These are phyloP conservation scores for Eurosta solidaginis DNA, from an alignment of 1,140 invertebrate species.

Conservation along the genomic window DNA sequence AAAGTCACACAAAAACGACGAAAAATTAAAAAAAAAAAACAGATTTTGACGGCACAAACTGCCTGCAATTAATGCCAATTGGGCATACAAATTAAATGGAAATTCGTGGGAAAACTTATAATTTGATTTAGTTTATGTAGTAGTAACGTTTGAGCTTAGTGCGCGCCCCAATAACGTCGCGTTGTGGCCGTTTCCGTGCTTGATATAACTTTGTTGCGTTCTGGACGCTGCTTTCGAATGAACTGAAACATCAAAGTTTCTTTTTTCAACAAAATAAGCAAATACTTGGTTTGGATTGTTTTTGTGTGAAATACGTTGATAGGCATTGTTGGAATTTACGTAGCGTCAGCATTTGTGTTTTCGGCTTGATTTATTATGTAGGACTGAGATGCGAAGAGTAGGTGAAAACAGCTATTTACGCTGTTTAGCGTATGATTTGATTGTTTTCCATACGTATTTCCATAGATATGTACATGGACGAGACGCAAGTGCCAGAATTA, in stretches of 20 bases:
- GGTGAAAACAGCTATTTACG: background rate
- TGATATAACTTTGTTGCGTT: background rate
- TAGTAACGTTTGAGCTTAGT: too few relatives aligned
- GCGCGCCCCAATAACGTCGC: background rate
- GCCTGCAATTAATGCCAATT: background rate
- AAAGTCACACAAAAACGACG: background rate
- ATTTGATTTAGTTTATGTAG: too few relatives aligned
- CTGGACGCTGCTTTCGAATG: background rate
- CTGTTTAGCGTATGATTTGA: too few relatives aligned
- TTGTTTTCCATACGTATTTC: too few relatives aligned
- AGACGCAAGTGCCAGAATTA: too few relatives aligned
- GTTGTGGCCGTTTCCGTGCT: background rate
- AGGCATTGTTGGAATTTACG: background rate
- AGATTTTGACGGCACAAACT: too few relatives aligned
- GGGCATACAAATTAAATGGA: background rate
- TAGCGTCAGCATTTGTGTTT: background rate
- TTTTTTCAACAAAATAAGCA: slow-evolving; percentile 24
- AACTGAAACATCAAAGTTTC: slow-evolving; percentile 15
- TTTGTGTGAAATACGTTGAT: background rate
- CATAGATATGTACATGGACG: too few relatives aligned
- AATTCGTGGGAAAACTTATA: background rate
- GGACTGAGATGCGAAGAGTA: background rate
- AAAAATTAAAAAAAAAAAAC: background rate
- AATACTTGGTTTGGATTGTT: slow-evolving; percentile 14
- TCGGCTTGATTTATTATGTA: background rate